A percentile compares a stretch with the other conserved stretches of the same genome.
These are phyloP conservation scores for Pagrus major DNA, from an alignment of 2,113 vertebrate species.

Conservation along the genomic window DNA sequence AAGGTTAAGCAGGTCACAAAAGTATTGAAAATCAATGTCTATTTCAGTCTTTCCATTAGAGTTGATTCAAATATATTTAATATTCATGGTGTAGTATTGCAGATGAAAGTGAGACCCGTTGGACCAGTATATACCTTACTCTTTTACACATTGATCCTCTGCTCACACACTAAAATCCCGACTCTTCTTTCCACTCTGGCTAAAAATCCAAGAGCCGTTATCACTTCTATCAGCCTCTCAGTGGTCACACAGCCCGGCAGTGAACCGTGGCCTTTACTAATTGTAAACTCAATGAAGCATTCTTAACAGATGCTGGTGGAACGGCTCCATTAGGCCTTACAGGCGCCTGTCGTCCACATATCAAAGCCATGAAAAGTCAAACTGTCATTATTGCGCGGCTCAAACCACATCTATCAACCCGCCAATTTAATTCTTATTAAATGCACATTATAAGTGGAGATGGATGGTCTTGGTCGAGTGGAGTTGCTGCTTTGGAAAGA, in stretches of 20 bases:
- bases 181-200: neutral
- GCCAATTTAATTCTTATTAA: constrained; percentile 85
- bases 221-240: constrained; percentile 39
- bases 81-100: too few relatives aligned
- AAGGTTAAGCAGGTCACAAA: too few relatives aligned
- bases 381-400: constrained; percentile 80
- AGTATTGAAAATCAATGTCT: too few relatives aligned
- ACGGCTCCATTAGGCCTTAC: constrained; percentile 81
- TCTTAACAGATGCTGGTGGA: constrained; percentile 85
- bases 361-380: constrained; percentile 81
- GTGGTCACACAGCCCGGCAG: constrained; percentile 64
- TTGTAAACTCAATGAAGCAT: constrained; percentile 85
- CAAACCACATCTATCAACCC: constrained; percentile 75
- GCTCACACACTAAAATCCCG: neutral
- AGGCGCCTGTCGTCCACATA: constrained; percentile 77
- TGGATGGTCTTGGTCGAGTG: constrained; percentile 81
- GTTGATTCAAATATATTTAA: too few relatives aligned
- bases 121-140: neutral
- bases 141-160: constrained; percentile 1
- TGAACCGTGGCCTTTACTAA: constrained; percentile 82
- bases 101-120: neutral
- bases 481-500: constrained; percentile 71
- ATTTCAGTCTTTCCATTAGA: too few relatives aligned
- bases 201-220: constrained; percentile 6
- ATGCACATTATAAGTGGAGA: constrained; percentile 81